Percentiles rank a stretch among this genome's conserved stretches.
These are phyloP conservation scores for Nemopilema nomurai DNA, from an alignment of 30 jellyfish, hydroid and myxozoan species.

Conservation along the genomic window DNA sequence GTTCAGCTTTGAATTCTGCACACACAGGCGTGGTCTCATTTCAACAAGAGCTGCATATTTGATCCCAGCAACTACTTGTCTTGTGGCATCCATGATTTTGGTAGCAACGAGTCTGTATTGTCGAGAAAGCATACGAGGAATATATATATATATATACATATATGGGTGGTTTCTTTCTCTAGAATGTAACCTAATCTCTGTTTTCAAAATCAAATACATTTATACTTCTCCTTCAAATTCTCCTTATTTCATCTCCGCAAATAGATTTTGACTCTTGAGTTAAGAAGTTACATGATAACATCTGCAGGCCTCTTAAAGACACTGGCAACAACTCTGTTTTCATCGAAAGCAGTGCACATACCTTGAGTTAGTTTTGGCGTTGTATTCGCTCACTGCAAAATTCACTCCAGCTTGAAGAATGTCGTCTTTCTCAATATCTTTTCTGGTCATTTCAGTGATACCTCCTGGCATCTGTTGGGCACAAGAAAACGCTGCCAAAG, in stretches of 20 bases:
- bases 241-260: too few species aligned
- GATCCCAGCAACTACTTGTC: constrained; percentile 36
- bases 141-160: too few species aligned
- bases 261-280: too few species aligned
- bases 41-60: constrained; percentile 31
- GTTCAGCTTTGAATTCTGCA: constrained; percentile 26
- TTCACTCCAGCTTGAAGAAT: neutral
- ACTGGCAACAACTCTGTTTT: too few species aligned
- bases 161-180: too few species aligned
- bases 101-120: constrained; percentile 17
- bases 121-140: neutral
- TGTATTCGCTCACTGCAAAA: neutral
- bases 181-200: too few species aligned
- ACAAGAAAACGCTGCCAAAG: neutral
- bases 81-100: constrained; percentile 5
- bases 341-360: neutral
- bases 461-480: neutral
- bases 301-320: too few species aligned
- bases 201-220: too few species aligned
- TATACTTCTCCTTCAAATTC: too few species aligned
- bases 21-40: constrained; percentile 24
- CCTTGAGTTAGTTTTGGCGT: neutral
- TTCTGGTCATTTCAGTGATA: neutral
- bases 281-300: too few species aligned
- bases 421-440: neutral